Evolutionary conservation across 2,113 vertebrate genomes (phyloP).

Genomic region (Abramis brama): DNA sequence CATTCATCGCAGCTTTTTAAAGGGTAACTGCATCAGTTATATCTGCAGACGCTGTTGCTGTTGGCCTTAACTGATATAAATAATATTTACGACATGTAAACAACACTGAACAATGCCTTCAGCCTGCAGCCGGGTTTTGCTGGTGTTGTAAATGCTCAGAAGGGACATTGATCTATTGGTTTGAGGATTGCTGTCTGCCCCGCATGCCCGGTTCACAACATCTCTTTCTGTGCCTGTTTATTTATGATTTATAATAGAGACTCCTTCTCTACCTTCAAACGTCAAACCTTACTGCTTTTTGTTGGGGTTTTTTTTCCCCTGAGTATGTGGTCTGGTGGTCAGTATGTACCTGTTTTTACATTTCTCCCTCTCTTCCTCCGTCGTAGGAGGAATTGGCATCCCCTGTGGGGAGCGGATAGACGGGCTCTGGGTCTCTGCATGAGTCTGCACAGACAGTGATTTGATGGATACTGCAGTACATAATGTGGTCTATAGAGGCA

Average conservation of each 20-base stretch:
- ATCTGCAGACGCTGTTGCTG: background rate
- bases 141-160: conserved; percentile 1
- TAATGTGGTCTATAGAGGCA: conserved; percentile 34
- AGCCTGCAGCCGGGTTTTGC: background rate
- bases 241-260: conserved; percentile 33
- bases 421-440: conserved; percentile 12
- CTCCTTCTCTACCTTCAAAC: conserved; percentile 55
- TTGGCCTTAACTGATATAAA: conserved; percentile 9
- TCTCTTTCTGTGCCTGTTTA: conserved; percentile 17
- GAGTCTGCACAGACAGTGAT: conserved; percentile 15
- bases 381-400: background rate
- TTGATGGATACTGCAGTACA: conserved; percentile 34
- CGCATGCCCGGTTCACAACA: background rate
- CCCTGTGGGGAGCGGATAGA: conserved; percentile 10
- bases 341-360: conserved; percentile 42
- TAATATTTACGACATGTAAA: conserved; percentile 14
- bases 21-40: conserved; percentile 3
- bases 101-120: background rate
- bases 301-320: background rate
- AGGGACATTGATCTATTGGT: conserved; percentile 24
- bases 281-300: conserved; percentile 55
- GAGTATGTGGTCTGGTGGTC: conserved; percentile 21
- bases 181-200: conserved; percentile 10
- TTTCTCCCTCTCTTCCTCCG: background rate
- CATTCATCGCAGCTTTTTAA: conserved; percentile 11